Evolutionary conservation across 2,888 invertebrate species (phyloP).

Genomic region (Dyspetes luteomarginatus): DNA sequence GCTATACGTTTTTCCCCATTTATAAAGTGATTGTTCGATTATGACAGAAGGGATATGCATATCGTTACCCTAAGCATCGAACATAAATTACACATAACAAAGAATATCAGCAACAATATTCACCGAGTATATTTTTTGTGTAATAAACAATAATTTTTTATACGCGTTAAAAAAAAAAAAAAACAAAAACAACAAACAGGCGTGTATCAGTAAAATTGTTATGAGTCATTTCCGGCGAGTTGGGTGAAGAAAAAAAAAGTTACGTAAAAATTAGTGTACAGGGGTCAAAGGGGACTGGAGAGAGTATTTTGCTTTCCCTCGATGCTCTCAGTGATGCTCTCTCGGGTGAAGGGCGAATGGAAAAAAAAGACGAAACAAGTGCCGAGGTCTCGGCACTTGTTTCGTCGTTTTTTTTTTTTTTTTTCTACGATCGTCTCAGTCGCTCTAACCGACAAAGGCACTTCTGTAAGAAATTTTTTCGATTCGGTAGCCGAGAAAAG

Average conservation of each 20-base stretch:
- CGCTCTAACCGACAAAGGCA: neutral
- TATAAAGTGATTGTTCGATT: conserved; percentile 52
- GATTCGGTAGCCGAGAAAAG: conserved; percentile 34
- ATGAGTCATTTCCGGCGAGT: neutral
- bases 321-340: neutral
- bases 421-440: conserved; percentile 24
- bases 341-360: neutral
- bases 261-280: conserved; percentile 33
- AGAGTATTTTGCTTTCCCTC: conserved; percentile 16
- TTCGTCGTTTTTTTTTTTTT: conserved; percentile 46
- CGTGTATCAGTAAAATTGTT: conserved; percentile 6
- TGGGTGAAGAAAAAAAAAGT: conserved; percentile 33
- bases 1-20: conserved; percentile 71
- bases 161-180: neutral
- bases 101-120: neutral
- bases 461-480: conserved; percentile 37
- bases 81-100: conserved; percentile 40
- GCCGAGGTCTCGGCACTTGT: conserved; percentile 6
- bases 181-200: conserved; percentile 10
- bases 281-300: conserved; percentile 23
- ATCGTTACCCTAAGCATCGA: conserved; percentile 39
- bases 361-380: conserved; percentile 55
- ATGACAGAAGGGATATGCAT: conserved; percentile 45
- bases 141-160: too few relatives aligned
- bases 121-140: too few relatives aligned